Percentiles rank a stretch among this genome's conserved stretches.
These are phyloP conservation scores for Leucozona laternaria DNA, from an alignment of 2,888 invertebrate genomes.

Conservation along the genomic window DNA sequence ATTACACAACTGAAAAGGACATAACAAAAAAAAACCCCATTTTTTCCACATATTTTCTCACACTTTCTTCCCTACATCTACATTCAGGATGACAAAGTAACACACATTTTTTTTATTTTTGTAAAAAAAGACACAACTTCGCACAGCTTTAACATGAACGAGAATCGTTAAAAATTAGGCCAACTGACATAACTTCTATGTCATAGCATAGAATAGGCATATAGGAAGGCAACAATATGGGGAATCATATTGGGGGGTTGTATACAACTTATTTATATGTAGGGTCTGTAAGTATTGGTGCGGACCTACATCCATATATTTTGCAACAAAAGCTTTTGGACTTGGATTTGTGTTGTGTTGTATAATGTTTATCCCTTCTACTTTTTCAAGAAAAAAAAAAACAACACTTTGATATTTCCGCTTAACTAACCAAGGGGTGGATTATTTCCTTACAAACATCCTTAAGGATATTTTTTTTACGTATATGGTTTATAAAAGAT, in stretches of 20 bases:
- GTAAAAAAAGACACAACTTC: neutral
- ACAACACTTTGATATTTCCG: conserved; percentile 3
- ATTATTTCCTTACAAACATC: conserved; percentile 1
- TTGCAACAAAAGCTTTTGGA: conserved; percentile 4
- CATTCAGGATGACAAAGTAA: neutral
- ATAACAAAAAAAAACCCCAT: too few species aligned
- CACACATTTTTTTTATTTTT: neutral
- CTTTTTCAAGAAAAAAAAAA: neutral
- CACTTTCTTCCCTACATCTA: neutral
- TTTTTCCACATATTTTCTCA: too few species aligned
- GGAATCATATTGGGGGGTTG: conserved; percentile 13
- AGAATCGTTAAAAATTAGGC: conserved; percentile 1
- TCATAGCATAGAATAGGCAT: too few species aligned
- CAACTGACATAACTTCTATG: neutral
- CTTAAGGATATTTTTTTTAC: neutral
- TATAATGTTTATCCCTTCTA: too few species aligned
- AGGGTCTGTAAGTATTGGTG: neutral
- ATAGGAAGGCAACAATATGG: neutral
- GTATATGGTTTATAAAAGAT: neutral
- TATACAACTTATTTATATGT: neutral
- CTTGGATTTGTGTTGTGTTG: neutral
- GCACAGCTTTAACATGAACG: neutral
- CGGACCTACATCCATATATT: neutral
- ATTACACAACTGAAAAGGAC: too few species aligned
- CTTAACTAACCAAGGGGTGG: conserved; percentile 1